Evolutionary conservation across 2,888 invertebrate genomes (phyloP), one percentile per base, ranked within the genome.

Genomic region (Caenorhabditis sp.): DNA sequence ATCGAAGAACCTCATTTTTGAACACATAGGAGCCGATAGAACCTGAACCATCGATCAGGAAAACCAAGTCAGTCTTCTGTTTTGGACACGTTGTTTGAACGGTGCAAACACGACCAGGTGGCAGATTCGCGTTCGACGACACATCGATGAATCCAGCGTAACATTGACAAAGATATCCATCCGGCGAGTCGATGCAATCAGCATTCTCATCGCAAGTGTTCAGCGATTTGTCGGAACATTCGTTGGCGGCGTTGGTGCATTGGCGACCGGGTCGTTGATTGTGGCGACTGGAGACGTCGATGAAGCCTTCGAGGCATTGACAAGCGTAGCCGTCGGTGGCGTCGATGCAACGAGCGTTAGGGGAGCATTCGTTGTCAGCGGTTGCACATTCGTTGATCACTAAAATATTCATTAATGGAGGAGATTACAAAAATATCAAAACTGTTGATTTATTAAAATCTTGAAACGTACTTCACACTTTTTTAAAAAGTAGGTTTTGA

Each of bases 361-460:
- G 86, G 4, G 85, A 83, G 70, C 88, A 88, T 36, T 79, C 81
- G 70, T 86, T 81, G 67, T 82, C 79, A 38, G 79, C 72, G 17
- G 84, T 79, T 17, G 88, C 87, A 65, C 88, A 88, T 75, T 88
- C 88, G 74, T 88, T 88, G 54, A 87, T 69, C 76, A 87, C 87
- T 87, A 43, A 25, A 74, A 61, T n/a, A 20, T 49, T 58, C n/a
- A n/a, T n/a, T n/a, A n/a, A n/a, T n/a, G n/a, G n/a, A n/a, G n/a
- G n/a, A n/a, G n/a, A n/a, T n/a, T n/a, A n/a, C n/a, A n/a, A n/a
- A n/a, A n/a, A n/a, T n/a, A n/a, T n/a, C n/a, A n/a, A n/a, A n/a
- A n/a, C n/a, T n/a, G n/a, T n/a, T n/a, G n/a, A n/a, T n/a, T n/a
- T n/a, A n/a, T n/a, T n/a, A n/a, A n/a, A n/a, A n/a, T n/a, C n/a